Base-by-base conservation (phyloP, 1,140 invertebrate genomes). In the Dufourea novaeangliae region DNA sequence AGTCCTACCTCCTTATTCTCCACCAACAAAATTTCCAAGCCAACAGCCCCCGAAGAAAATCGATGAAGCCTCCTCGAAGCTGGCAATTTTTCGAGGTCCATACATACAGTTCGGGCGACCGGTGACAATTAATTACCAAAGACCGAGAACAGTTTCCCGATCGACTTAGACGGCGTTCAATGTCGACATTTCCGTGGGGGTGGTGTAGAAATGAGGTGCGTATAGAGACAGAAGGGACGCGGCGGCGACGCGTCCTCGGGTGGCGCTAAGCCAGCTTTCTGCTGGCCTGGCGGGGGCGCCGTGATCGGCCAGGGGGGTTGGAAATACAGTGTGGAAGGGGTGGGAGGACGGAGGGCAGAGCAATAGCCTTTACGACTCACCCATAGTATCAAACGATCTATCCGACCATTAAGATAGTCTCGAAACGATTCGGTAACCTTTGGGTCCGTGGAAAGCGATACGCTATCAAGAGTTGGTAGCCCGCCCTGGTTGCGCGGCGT, bases 371-470 rank as follows among this genome's bases (percentile, higher is more conserved):
- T 92, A 93, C 91, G 92, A 92, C 91, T 92, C 87, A 90, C 90
- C 90, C 90, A 92, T 93, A 93, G 90, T 91, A 93, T 92, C 90
- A 89, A 93, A 93, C 92, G 91, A 93, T 92, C 92, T 92, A 92
- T 93, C 88, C 91, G 86, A 80, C 92, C 90, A 91, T 93, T 93
- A 92, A 93, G 92, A 93, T 93, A 93, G 92, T 93, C 92, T 92
- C 85, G 88, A 85, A 92, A 93, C 91, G 92, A 92, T 93, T 93
- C 91, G 89, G 91, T 92, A 92, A 93, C 92, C 92, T 93, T 91
- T 93, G 90, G 91, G 88, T 92, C 89, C 89, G 88, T 90, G 83
- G 85, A 92, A 92, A 92, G 88, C 91, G 90, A 93, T 93, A 92
- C 90, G 90, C 88, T 92, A 92, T 93, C 91, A 88, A 92, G n/a